phyloP scores from a whole-genome alignment of 2,888 invertebrate species.

The Odontothrips loti region DNA sequence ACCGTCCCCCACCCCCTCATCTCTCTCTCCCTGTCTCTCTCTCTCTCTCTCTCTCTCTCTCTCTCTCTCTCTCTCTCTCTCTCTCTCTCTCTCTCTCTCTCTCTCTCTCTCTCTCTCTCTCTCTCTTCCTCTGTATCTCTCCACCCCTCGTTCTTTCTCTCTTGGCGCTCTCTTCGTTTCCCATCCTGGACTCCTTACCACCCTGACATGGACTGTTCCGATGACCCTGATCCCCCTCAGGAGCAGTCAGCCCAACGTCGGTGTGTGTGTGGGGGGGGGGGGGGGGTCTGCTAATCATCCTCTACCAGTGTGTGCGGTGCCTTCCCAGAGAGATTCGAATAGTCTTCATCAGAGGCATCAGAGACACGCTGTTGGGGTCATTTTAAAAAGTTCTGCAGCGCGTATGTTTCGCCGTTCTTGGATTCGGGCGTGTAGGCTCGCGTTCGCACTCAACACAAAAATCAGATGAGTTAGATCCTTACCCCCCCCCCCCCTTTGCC shows the following conservation, averaged over 20 bases:
- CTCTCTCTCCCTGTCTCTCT: not conserved
- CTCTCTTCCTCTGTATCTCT: too few relatives aligned
- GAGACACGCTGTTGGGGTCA: too few relatives aligned
- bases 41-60: not conserved
- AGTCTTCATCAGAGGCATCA: too few relatives aligned
- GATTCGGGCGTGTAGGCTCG: too few relatives aligned
- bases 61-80: not conserved
- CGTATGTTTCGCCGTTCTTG: too few relatives aligned
- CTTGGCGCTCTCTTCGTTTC: not conserved
- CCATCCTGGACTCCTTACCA: not conserved
- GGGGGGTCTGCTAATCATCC: too few relatives aligned
- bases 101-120: not conserved
- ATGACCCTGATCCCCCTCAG: not conserved
- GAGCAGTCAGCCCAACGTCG: not conserved
- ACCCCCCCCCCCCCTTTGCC: too few relatives aligned
- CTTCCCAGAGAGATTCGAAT: too few relatives aligned
- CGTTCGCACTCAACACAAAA: too few relatives aligned
- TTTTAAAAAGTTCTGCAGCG: too few relatives aligned
- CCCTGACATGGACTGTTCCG: constrained; percentile 6
- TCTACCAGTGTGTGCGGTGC: too few relatives aligned
- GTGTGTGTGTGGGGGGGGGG: not conserved
- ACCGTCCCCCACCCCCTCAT: not conserved
- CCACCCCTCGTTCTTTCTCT: not conserved
- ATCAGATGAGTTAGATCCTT: too few relatives aligned
- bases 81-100: not conserved